Evolutionary conservation across 2,888 invertebrate species (phyloP).

Genomic region (Heteropelma amictum): DNA sequence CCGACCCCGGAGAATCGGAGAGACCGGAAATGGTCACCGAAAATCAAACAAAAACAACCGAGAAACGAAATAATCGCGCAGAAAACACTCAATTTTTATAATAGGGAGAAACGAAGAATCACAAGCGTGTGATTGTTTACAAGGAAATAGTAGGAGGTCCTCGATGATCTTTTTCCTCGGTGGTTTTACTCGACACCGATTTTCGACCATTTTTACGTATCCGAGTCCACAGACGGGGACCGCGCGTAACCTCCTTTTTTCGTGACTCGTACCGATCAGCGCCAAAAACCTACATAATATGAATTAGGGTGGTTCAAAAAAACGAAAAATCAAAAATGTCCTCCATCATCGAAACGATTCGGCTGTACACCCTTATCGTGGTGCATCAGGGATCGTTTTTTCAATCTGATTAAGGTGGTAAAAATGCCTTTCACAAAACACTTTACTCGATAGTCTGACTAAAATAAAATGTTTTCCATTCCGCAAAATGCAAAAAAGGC

Average conservation of each 20-base stretch:
- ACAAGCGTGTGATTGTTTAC: constrained; percentile 58
- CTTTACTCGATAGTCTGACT: too few relatives aligned
- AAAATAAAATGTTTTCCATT: too few relatives aligned
- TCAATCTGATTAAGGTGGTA: too few relatives aligned
- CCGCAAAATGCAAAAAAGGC: too few relatives aligned
- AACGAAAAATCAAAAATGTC: too few relatives aligned
- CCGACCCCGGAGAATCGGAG: background rate
- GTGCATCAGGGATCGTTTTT: too few relatives aligned
- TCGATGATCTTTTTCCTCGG: constrained; percentile 23
- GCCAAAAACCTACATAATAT: too few relatives aligned
- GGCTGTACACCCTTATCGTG: too few relatives aligned
- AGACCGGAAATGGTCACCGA: background rate
- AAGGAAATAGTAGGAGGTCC: constrained; percentile 60
- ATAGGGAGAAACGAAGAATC: constrained; percentile 49
- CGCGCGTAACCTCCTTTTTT: constrained; percentile 43
- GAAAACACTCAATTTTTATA: constrained; percentile 32
- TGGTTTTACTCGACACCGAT: constrained; percentile 21
- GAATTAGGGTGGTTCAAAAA: too few relatives aligned
- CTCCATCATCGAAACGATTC: too few relatives aligned
- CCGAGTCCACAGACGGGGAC: constrained; percentile 34
- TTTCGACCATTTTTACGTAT: constrained; percentile 31
- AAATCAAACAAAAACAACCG: background rate
- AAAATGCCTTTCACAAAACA: too few relatives aligned
- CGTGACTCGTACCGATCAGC: constrained; percentile 28
- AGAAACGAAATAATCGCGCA: background rate